phyloP scores from a whole-genome alignment of 1,140 invertebrate species.

The Fopius arisanus region DNA sequence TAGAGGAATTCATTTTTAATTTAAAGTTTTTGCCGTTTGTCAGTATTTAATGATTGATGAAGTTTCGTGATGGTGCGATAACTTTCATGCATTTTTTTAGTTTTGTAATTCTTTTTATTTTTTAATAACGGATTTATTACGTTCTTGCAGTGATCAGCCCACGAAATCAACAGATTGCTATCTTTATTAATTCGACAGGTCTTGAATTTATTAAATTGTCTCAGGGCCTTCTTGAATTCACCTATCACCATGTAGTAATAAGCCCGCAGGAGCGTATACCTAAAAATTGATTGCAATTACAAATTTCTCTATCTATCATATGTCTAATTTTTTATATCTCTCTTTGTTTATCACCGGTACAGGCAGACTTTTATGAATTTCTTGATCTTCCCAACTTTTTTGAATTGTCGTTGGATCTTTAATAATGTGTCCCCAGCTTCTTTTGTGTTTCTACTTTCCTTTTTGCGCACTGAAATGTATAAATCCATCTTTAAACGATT shows the following conservation, averaged over 20 bases:
- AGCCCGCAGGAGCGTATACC: conserved; percentile 53
- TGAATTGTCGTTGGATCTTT: conserved; percentile 46
- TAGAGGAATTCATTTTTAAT: background rate
- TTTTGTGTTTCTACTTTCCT: conserved; percentile 44
- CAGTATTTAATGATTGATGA: background rate
- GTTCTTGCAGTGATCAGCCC: conserved; percentile 54
- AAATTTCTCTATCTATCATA: background rate
- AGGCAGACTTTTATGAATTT: conserved; percentile 45
- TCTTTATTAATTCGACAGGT: conserved; percentile 40
- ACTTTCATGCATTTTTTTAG: too few species aligned
- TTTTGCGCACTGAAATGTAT: conserved; percentile 47
- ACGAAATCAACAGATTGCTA: conserved; percentile 47
- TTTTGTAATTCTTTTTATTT: too few species aligned
- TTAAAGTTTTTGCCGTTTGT: background rate
- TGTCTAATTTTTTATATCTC: background rate
- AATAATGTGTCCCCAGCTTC: conserved; percentile 33
- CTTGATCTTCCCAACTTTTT: conserved; percentile 41
- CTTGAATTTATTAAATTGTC: conserved; percentile 43
- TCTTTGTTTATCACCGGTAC: conserved; percentile 46
- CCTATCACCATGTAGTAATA: conserved; percentile 52
- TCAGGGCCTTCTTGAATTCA: conserved; percentile 39
- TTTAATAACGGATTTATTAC: conserved; percentile 45
- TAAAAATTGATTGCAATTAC: conserved; percentile 26
- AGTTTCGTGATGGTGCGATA: background rate
- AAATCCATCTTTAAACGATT: background rate